These are phyloP conservation scores for Pedionomus torquatus DNA, from an alignment of 2,113 vertebrate genomes.

Conservation along the genomic window DNA sequence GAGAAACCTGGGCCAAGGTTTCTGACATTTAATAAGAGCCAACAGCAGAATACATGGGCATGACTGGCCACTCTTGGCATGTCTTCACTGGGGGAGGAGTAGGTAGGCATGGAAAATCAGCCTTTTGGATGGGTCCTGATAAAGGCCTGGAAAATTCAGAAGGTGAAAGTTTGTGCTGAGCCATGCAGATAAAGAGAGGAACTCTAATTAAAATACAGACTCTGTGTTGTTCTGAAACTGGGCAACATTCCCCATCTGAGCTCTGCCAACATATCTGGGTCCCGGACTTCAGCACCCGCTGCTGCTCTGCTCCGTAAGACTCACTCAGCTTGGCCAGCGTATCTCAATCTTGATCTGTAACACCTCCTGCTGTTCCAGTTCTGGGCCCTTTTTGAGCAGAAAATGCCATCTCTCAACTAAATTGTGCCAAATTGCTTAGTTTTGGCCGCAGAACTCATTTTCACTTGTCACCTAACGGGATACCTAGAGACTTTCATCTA, in stretches of 20 bases:
- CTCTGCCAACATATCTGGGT: constrained; percentile 16
- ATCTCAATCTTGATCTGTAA: background rate
- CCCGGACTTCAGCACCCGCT: background rate
- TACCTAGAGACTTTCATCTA: constrained; percentile 46
- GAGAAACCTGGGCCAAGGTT: background rate
- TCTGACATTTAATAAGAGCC: background rate
- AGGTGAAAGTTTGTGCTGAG: background rate
- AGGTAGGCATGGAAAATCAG: background rate
- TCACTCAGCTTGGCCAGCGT: constrained; percentile 2
- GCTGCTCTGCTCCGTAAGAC: background rate
- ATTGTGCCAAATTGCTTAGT: constrained; percentile 47
- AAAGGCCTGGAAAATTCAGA: background rate
- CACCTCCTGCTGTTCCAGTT: constrained; percentile 11
- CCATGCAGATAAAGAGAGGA: constrained; percentile 21
- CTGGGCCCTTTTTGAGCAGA: background rate
- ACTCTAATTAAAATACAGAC: constrained; percentile 31
- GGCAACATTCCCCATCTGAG: constrained; percentile 4
- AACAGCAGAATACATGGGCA: rapidly evolving
- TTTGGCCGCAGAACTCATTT: constrained; percentile 51
- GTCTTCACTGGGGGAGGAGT: background rate
- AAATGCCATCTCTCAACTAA: constrained; percentile 11
- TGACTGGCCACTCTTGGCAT: background rate
- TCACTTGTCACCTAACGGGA: constrained; percentile 63
- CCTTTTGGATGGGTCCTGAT: background rate
- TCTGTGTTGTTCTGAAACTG: constrained; percentile 11